Percentiles rank a stretch among this genome's conserved stretches.
Evolutionary conservation across 2,888 invertebrate species (phyloP).

Genomic region (Vesta saturnalis): DNA sequence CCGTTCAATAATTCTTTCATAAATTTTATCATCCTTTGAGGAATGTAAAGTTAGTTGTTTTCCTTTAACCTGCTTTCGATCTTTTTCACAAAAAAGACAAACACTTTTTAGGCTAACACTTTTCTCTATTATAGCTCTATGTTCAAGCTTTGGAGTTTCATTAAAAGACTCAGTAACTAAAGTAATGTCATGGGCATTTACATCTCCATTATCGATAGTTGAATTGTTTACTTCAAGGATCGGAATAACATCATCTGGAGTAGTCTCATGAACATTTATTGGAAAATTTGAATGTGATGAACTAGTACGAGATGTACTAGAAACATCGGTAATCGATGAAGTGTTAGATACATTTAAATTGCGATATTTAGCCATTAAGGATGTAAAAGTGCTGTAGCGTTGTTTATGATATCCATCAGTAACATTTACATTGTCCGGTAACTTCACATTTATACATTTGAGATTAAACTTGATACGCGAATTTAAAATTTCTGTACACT

Average conservation of each 20-base stretch:
- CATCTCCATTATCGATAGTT: not conserved
- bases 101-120: too few relatives aligned
- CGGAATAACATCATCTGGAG: not conserved
- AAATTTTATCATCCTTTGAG: constrained; percentile 27
- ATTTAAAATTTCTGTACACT: constrained; percentile 20
- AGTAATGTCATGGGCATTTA: not conserved
- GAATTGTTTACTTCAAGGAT: not conserved
- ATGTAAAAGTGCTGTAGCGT: constrained; percentile 31
- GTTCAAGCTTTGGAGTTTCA: too few relatives aligned
- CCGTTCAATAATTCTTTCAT: constrained; percentile 23
- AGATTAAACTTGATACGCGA: constrained; percentile 28
- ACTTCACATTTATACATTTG: constrained; percentile 19
- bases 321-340: constrained; percentile 6
- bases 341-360: constrained; percentile 5
- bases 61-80: constrained; percentile 27
- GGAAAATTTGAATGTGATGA: not conserved
- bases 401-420: constrained; percentile 35
- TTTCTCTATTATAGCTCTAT: too few relatives aligned
- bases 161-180: too few relatives aligned
- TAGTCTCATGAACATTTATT: constrained; percentile 1
- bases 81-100: constrained; percentile 28
- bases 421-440: constrained; percentile 18
- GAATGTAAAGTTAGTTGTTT: constrained; percentile 33
- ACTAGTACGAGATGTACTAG: not conserved
- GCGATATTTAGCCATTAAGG: constrained; percentile 33